Evolutionary conservation across 2,113 vertebrate species (phyloP), one percentile per base, ranked within the genome.

Genomic region (Siniperca knerii): DNA sequence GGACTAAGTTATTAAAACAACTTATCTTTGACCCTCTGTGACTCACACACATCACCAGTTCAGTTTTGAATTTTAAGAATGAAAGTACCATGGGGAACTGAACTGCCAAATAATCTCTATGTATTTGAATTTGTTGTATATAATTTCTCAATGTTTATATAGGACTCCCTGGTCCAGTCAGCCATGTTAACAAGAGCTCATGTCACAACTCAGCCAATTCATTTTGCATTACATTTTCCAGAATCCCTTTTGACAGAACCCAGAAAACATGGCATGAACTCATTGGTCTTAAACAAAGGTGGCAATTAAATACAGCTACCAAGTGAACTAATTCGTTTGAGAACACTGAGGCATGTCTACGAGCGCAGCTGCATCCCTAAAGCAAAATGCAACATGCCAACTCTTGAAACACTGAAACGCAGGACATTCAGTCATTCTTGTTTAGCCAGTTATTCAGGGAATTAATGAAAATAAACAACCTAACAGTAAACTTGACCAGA

Each of bases 171-270:
- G 42, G 8, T 61, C 37, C 10, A 71, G 46, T 64, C 23, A 42
- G 29, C 21, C 21, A 58, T 20, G n/a, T 70, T 76, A 62, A 69
- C 21, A 76, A 42, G 55, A 52, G 57, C 42, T 62, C 35, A 20
- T 52, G 68, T 67, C 67, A 58, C 50, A 78, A 42, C 46, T 71
- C 10, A 0, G 48, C 50, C 33, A 44, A 1, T 78, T 73, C 16
- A 67, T 58, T 50, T 61, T 62, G n/a, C 46, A 15, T 57, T 54
- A 54, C 60, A 66, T 77, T 61, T 58, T 35, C 13, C 79, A 76
- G 40, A 44, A 71, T 50, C 29, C 16, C 40, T 71, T 58, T 50
- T 81, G 77, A 81, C 33, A 57, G 66, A 65, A n/a, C 37, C 46
- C 25, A 58, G 72, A 60, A 81, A 81, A 72, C 60, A 40, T 29